These are phyloP conservation scores for Anaspis maculata DNA, from an alignment of 2,888 invertebrate genomes.

Conservation along the genomic window DNA sequence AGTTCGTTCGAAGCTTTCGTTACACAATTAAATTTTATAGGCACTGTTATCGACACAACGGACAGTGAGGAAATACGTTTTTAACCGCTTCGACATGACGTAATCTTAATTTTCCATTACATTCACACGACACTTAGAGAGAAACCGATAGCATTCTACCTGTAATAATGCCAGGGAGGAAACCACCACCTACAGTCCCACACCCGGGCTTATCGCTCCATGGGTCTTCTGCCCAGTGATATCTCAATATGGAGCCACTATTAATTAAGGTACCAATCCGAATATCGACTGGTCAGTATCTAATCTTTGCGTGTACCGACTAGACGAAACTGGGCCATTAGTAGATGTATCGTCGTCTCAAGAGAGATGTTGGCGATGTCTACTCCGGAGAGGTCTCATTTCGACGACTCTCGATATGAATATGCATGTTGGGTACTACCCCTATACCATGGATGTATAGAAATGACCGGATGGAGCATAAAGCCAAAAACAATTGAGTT, in stretches of 20 bases:
- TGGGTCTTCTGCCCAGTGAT: slow-evolving; percentile 7
- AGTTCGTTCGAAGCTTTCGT: no score
- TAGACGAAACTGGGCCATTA: slow-evolving; percentile 6
- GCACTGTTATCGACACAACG: no score
- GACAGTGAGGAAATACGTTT: slow-evolving; percentile 7
- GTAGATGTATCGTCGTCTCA: no score
- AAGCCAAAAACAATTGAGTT: no score
- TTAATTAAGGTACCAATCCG: slow-evolving; percentile 17
- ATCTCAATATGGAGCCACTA: slow-evolving; percentile 17
- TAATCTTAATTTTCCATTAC: slow-evolving; percentile 10
- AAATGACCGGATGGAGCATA: no score
- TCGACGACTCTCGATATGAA: no score
- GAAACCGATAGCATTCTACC: slow-evolving; percentile 3
- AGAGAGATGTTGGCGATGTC: no score
- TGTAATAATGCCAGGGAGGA: slow-evolving; percentile 2
- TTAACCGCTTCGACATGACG: slow-evolving; percentile 8
- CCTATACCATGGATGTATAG: no score
- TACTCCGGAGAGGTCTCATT: no score
- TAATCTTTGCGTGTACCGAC: slow-evolving; percentile 11
- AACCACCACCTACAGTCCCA: slow-evolving; percentile 12
- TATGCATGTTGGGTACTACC: no score
- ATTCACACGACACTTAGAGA: slow-evolving; percentile 11
- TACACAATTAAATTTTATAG: background rate
- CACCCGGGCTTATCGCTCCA: slow-evolving; percentile 7
- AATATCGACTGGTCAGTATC: slow-evolving; percentile 17